Percentiles rank a stretch among this genome's conserved stretches.
These are phyloP conservation scores for Sinopyrophorus schimmeli DNA, from an alignment of 2,888 invertebrate species.

Conservation along the genomic window DNA sequence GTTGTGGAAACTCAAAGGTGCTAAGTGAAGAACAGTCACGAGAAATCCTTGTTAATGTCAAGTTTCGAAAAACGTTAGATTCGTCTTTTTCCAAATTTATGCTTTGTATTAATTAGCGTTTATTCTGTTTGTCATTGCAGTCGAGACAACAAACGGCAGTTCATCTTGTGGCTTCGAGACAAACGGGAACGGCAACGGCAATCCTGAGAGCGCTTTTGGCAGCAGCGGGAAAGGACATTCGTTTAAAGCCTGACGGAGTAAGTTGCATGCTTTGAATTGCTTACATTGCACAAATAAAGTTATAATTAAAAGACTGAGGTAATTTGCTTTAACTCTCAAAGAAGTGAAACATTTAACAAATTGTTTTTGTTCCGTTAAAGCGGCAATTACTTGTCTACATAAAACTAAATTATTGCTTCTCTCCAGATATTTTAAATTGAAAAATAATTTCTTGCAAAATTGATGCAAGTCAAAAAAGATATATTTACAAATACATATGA, in stretches of 20 bases:
- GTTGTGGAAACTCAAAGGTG: constrained; percentile 24
- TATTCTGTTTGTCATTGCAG: constrained; percentile 57
- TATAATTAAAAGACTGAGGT: too few relatives aligned
- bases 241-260: constrained; percentile 86
- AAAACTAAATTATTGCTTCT: too few relatives aligned
- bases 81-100: too few relatives aligned
- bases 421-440: too few relatives aligned
- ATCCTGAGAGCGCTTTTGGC: constrained; percentile 86
- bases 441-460: too few relatives aligned
- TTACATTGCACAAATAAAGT: neutral
- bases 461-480: too few relatives aligned
- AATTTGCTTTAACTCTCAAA: too few relatives aligned
- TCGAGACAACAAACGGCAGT: constrained; percentile 92
- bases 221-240: constrained; percentile 87
- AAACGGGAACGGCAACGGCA: constrained; percentile 89
- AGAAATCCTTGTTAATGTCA: constrained; percentile 6
- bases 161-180: constrained; percentile 91
- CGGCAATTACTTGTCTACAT: too few relatives aligned
- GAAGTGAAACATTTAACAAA: too few relatives aligned
- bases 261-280: constrained; percentile 51
- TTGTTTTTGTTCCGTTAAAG: too few relatives aligned
- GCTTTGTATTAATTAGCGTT: neutral
- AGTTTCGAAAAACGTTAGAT: too few relatives aligned
- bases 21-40: constrained; percentile 24
- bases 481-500: too few relatives aligned